Conservation (phyloP, 2,113 vertebrate species). For the Leucosticte australis region DNA sequence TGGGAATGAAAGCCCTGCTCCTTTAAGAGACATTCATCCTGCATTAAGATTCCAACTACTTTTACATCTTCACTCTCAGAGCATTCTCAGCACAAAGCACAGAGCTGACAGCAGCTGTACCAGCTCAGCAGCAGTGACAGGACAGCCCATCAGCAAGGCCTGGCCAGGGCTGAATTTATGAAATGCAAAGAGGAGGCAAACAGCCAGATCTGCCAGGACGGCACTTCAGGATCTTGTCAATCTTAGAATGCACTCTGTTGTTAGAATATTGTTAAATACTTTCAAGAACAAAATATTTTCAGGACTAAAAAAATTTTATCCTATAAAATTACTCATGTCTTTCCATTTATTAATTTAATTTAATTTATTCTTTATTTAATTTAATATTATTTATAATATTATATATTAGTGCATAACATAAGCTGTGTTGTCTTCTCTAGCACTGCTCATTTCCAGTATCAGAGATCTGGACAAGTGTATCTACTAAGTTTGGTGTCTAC, state of each 20-base stretch:
- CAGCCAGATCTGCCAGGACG: background rate
- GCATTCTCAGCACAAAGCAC: background rate
- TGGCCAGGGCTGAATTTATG: background rate
- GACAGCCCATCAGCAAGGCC: background rate
- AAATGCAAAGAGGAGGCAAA: background rate
- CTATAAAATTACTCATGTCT: background rate
- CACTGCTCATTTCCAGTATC: background rate
- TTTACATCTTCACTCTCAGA: background rate
- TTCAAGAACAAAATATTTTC: background rate
- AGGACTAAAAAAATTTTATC: background rate
- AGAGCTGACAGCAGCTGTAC: background rate
- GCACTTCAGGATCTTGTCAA: background rate
- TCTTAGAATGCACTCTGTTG: background rate
- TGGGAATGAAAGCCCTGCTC: background rate
- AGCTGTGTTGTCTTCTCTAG: background rate
- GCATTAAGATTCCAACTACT: background rate
- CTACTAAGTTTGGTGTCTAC: background rate
- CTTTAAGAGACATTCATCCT: background rate
- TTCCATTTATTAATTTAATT: background rate
- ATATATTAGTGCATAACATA: background rate
- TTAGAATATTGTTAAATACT: background rate
- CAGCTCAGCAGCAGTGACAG: background rate
- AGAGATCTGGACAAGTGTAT: background rate
- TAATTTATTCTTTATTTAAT: background rate
- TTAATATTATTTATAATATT: background rate